Percentiles rank a stretch among this genome's conserved stretches.
Conservation (phyloP, 1,140 invertebrate species). For the Aphelenchoides besseyi region DNA sequence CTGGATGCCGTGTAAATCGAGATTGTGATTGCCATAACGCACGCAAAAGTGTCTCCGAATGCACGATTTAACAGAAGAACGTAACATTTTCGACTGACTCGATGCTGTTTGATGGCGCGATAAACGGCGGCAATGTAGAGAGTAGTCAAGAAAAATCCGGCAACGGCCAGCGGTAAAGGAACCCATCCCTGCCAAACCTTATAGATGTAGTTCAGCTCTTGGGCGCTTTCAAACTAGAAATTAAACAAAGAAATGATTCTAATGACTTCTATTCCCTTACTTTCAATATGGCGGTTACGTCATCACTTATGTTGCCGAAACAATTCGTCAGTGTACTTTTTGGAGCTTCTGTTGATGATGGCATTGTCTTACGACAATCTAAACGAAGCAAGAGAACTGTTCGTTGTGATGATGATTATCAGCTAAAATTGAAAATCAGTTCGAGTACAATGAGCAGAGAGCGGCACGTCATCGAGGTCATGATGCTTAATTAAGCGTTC, state of each 20-base stretch:
- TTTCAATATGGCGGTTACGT: neutral
- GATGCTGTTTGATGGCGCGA: constrained; percentile 47
- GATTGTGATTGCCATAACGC: constrained; percentile 35
- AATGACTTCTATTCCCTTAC: neutral
- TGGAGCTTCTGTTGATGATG: too few relatives aligned
- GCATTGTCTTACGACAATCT: too few relatives aligned
- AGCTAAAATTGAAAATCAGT: too few relatives aligned
- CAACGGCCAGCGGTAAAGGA: constrained; percentile 43
- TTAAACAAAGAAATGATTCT: neutral
- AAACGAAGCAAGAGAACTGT: too few relatives aligned
- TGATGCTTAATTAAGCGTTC: too few relatives aligned
- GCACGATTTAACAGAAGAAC: constrained; percentile 53
- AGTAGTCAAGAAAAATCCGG: constrained; percentile 41
- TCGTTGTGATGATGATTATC: too few relatives aligned
- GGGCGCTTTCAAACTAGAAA: neutral
- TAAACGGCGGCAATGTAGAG: constrained; percentile 48
- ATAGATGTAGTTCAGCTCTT: constrained; percentile 26
- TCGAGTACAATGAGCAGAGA: too few relatives aligned
- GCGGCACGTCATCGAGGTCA: too few relatives aligned
- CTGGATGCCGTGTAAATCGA: constrained; percentile 39
- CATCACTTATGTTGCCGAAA: constrained; percentile 5
- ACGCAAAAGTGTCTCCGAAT: constrained; percentile 51
- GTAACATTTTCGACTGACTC: constrained; percentile 54
- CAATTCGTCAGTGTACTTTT: neutral
- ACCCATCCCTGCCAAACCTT: constrained; percentile 50